These are phyloP conservation scores for Parapristionchus giblindavisi DNA, from an alignment of 2,888 invertebrate genomes.

Conservation along the genomic window DNA sequence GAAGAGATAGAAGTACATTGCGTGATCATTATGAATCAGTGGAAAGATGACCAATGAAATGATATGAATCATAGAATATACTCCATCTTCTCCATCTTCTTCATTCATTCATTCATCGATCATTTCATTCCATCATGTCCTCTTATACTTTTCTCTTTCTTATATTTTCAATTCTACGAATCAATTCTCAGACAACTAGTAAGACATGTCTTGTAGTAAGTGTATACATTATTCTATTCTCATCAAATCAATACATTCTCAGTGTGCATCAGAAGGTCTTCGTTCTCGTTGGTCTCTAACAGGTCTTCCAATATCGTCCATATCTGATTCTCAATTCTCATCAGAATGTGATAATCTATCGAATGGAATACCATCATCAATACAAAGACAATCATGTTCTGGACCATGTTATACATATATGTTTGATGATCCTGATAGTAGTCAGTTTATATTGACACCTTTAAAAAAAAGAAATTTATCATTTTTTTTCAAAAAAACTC, in stretches of 20 bases:
- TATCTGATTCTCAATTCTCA: neutral
- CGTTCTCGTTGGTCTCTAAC: constrained; percentile 50
- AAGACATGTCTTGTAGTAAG: neutral
- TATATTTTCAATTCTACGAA: neutral
- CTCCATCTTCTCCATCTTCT: constrained; percentile 10
- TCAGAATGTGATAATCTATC: neutral
- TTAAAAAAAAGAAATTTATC: neutral
- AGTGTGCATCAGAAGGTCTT: constrained; percentile 46
- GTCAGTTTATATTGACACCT: neutral
- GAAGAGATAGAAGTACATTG: too few species aligned
- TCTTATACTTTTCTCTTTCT: neutral
- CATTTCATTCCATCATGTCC: neutral
- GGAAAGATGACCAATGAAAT: too few species aligned
- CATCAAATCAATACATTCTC: constrained; percentile 15
- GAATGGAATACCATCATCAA: too few species aligned
- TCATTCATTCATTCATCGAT: neutral
- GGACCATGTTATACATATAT: constrained; percentile 33
- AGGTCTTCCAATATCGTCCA: constrained; percentile 42
- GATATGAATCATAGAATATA: too few species aligned
- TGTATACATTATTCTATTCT: neutral
- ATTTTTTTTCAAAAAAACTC: neutral
- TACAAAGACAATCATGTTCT: neutral
- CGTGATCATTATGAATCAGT: too few species aligned
- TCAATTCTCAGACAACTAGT: neutral
- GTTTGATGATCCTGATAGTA: constrained; percentile 20